Base-by-base conservation (phyloP, 1,140 invertebrate species). In the Bursaphelenchus mucronatus region DNA sequence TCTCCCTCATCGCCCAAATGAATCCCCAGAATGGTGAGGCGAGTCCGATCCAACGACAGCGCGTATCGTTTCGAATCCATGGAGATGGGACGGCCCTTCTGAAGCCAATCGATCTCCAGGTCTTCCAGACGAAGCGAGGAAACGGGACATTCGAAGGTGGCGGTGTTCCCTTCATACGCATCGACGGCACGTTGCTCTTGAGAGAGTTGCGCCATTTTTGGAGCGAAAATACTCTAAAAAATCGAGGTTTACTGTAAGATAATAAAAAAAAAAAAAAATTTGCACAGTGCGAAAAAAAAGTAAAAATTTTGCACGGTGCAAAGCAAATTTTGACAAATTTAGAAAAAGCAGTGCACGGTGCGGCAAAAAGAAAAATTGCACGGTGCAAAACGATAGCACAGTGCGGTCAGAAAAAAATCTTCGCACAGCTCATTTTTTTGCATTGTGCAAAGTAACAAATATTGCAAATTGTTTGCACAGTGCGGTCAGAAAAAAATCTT, bases 1-100 rank as follows among this genome's bases (percentile, higher is more conserved):
- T 86, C 85, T 0, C 89, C 89, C 52, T 87, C 86, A 80, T 94
- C 90, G 0, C 87, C 87, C 59, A 87, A 87, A 63, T 87, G 87
- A 0, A 92, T 88, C 69, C 87, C 86, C 30, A 85, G 87, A 63
- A 94, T 89, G 0, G 85, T 87, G 8, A 94, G 79, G 8, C 63
- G 50, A 3, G 61, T 73, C 45, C 68, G 71, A 50, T 76, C 75
- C 15, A 64, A 39, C n/a, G 70, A 67, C 10, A 76, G 68, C 46
- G 70, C 11, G 46, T 71, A 63, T 1, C 66, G 64, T 4, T 52
- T 66, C 0, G 49, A 53, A 13, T 21, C 54, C 44, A 52, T 13
- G 11, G 17, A 46, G 8, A 76, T 52, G 11, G 13, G 52, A 21
- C 52, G 30, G 17, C 76, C 76, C 43, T 66, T 53, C 40, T 64